phyloP scores from a whole-genome alignment of 2,797 vertebrate species.

The Kryptolebias ocellatus region DNA sequence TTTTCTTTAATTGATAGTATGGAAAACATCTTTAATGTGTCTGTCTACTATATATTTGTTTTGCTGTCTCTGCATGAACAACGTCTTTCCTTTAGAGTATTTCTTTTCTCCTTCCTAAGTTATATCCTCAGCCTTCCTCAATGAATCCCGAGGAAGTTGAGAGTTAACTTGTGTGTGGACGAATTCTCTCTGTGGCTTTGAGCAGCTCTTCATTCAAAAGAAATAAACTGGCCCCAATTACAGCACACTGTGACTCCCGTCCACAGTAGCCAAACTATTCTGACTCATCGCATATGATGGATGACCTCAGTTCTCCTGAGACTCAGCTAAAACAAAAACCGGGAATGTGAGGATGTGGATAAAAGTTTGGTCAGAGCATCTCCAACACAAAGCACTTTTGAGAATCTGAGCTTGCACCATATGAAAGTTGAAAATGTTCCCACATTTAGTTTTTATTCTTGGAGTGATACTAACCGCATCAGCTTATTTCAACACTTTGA shows the following conservation, averaged over 20 bases:
- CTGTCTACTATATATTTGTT: background rate
- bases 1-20: background rate
- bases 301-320: constrained; percentile 75
- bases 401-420: constrained; percentile 56
- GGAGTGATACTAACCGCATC: constrained; percentile 7
- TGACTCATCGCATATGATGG: constrained; percentile 79
- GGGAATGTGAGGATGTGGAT: constrained; percentile 52
- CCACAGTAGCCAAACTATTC: constrained; percentile 79
- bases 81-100: background rate
- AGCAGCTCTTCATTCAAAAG: constrained; percentile 64
- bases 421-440: constrained; percentile 53
- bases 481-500: constrained; percentile 27
- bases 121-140: constrained; percentile 28
- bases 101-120: too few species aligned
- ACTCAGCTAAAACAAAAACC: constrained; percentile 64
- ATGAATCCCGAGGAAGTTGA: constrained; percentile 43
- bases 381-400: constrained; percentile 59
- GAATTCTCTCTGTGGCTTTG: constrained; percentile 51
- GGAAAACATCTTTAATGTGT: background rate
- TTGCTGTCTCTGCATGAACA: too few species aligned
- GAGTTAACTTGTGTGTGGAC: constrained; percentile 59
- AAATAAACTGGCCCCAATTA: constrained; percentile 63
- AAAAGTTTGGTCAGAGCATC: constrained; percentile 52
- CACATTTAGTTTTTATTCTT: constrained; percentile 24
- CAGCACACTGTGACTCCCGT: constrained; percentile 64